These are phyloP conservation scores for Camponotus floridanus DNA, from an alignment of 1,140 invertebrate genomes.

Conservation along the genomic window DNA sequence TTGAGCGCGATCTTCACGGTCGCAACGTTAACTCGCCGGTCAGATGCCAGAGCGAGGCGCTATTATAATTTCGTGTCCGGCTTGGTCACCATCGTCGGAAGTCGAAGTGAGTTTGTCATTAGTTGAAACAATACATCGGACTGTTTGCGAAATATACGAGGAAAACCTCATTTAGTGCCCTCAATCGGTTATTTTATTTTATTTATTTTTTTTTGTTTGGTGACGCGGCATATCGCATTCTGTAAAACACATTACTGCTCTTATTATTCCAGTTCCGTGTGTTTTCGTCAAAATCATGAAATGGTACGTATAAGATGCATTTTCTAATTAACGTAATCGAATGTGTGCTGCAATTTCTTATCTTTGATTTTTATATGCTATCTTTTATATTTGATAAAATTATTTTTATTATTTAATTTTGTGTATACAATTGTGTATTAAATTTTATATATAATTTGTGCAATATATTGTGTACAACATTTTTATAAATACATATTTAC, in stretches of 20 bases:
- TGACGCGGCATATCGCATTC: neutral
- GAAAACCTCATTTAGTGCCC: neutral
- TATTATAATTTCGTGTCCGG: constrained; percentile 36
- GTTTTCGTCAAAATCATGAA: constrained; percentile 41
- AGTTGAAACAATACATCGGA: neutral
- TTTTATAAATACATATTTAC: neutral
- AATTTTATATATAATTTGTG: too few relatives aligned
- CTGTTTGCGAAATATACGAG: too few relatives aligned
- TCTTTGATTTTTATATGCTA: too few relatives aligned
- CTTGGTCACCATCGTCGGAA: constrained; percentile 11
- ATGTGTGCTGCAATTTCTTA: neutral
- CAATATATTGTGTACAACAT: too few relatives aligned
- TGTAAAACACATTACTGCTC: neutral
- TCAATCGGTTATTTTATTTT: neutral
- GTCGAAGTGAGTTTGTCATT: constrained; percentile 11
- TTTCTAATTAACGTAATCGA: neutral
- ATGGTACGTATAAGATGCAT: constrained; percentile 39
- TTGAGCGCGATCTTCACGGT: neutral
- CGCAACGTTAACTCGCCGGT: neutral
- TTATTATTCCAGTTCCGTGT: neutral
- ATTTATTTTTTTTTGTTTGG: neutral
- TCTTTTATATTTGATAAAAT: too few relatives aligned
- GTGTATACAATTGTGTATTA: too few relatives aligned
- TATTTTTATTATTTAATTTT: too few relatives aligned
- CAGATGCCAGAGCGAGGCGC: constrained; percentile 42